These are phyloP conservation scores for Lordiphosa clarofinis DNA, from an alignment of 1,140 invertebrate genomes.

Conservation along the genomic window DNA sequence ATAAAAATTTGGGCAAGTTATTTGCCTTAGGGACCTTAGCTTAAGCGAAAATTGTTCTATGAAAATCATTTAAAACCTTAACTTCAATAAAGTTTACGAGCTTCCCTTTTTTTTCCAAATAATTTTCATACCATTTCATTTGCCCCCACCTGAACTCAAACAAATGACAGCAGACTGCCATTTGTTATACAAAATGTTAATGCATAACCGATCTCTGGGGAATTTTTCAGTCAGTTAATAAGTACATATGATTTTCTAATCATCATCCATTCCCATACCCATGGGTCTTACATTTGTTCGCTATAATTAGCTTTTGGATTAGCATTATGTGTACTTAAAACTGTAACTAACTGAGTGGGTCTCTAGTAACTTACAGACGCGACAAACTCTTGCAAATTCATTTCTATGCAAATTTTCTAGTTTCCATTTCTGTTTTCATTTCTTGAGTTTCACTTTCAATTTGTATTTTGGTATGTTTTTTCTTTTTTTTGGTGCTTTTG, in stretches of 20 bases:
- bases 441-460: constrained; percentile 71
- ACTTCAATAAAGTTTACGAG: too few relatives aligned
- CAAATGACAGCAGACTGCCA: too few relatives aligned
- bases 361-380: constrained; percentile 13
- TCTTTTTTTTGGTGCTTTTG: constrained; percentile 55
- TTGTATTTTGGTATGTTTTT: constrained; percentile 40
- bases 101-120: too few relatives aligned
- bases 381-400: constrained; percentile 68
- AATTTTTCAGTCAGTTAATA: too few relatives aligned
- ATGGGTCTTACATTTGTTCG: constrained; percentile 4
- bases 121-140: too few relatives aligned
- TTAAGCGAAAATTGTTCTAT: too few relatives aligned
- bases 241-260: background rate
- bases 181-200: too few relatives aligned
- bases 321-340: constrained; percentile 24
- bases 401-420: constrained; percentile 76
- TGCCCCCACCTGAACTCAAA: too few relatives aligned
- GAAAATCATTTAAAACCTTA: too few relatives aligned
- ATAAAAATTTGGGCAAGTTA: too few relatives aligned
- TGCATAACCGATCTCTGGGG: too few relatives aligned
- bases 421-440: constrained; percentile 61
- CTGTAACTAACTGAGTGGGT: background rate
- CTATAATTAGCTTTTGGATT: constrained; percentile 17
- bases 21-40: too few relatives aligned
- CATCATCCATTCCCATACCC: constrained; percentile 4